These are phyloP conservation scores for Odontomachus brunneus DNA, from an alignment of 1,140 invertebrate genomes.

Conservation along the genomic window DNA sequence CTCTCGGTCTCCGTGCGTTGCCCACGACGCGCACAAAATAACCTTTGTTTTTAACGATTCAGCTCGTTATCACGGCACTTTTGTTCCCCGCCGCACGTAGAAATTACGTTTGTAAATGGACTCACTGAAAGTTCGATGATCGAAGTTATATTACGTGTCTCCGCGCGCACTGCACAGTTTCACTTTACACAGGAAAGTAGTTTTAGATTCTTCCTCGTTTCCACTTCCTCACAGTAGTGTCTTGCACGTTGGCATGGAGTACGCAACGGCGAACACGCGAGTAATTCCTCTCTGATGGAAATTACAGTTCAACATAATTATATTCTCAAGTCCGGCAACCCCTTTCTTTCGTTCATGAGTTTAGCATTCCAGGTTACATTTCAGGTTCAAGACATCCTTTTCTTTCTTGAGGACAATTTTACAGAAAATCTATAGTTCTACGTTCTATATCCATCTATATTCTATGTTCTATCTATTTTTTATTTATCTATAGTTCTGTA, in stretches of 20 bases:
- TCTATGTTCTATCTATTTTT: too few relatives aligned
- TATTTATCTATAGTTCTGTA: too few relatives aligned
- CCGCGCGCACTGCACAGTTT: neutral
- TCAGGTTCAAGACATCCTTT: too few relatives aligned
- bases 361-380: too few relatives aligned
- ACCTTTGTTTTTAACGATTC: neutral
- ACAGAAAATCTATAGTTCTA: too few relatives aligned
- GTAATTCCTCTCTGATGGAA: too few relatives aligned
- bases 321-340: neutral
- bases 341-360: too few relatives aligned
- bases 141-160: neutral
- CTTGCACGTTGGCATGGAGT: neutral
- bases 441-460: too few relatives aligned
- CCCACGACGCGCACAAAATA: neutral
- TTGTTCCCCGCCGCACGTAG: neutral
- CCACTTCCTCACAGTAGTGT: neutral
- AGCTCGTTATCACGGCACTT: conserved; percentile 14
- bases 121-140: conserved; percentile 11
- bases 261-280: too few relatives aligned
- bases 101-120: conserved; percentile 7
- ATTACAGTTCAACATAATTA: neutral
- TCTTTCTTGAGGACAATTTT: too few relatives aligned
- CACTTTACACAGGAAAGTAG: neutral
- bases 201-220: neutral
- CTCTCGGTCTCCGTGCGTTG: neutral